Conservation (phyloP, 1,140 invertebrate species). For the Ceratitis capitata region DNA sequence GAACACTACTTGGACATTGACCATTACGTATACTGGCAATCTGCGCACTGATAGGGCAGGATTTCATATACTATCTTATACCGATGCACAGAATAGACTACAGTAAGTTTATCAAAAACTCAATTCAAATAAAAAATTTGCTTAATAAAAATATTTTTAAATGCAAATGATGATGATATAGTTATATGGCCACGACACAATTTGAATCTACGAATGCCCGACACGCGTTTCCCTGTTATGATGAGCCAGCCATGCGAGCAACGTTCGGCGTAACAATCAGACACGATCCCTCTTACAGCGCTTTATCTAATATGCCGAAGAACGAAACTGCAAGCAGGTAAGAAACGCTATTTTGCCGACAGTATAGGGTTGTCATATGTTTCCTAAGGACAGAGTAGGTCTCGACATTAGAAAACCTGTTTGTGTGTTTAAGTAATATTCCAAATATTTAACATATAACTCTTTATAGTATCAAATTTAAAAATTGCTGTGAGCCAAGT, state of each 20-base stretch:
- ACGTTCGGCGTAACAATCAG: conserved; percentile 76
- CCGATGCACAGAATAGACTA: conserved; percentile 61
- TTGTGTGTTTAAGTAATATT: too few relatives aligned
- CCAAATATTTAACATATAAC: too few relatives aligned
- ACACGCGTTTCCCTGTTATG: conserved; percentile 87
- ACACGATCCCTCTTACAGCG: conserved; percentile 69
- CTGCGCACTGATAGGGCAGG: conserved; percentile 73
- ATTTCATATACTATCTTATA: conserved; percentile 83
- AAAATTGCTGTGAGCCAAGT: too few relatives aligned
- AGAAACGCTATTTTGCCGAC: too few relatives aligned
- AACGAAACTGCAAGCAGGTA: conserved; percentile 46
- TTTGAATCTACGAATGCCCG: conserved; percentile 83
- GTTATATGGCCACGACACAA: conserved; percentile 80
- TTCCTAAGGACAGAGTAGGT: too few relatives aligned
- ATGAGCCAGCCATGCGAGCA: conserved; percentile 87
- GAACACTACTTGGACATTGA: conserved; percentile 62
- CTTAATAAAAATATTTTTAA: conserved; percentile 14
- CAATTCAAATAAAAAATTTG: not conserved
- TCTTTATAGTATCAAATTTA: too few relatives aligned
- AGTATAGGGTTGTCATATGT: too few relatives aligned
- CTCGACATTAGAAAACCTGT: too few relatives aligned
- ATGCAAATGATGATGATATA: conserved; percentile 54
- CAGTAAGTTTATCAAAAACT: conserved; percentile 49
- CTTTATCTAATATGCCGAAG: conserved; percentile 79
- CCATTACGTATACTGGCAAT: conserved; percentile 67